Conservation (phyloP, 37 sponge, comb jelly and placozoan species). For the Chondrosia reniformis region DNA sequence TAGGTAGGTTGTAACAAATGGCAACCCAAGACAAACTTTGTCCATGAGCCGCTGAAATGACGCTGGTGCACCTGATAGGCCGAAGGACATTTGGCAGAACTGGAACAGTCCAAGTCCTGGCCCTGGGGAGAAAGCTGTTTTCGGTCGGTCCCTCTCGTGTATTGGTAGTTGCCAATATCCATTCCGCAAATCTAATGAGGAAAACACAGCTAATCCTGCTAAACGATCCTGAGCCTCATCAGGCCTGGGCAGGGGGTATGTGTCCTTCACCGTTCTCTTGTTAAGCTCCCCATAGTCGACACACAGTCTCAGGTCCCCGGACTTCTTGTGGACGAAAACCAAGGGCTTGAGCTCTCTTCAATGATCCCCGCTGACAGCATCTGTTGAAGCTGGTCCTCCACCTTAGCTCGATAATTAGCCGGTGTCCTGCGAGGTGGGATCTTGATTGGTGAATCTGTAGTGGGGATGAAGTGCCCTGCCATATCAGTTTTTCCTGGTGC, state of each 20-base stretch:
- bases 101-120: slow-evolving; percentile 26
- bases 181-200: slow-evolving; percentile 19
- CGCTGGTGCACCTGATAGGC: slow-evolving; percentile 13
- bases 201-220: slow-evolving; percentile 26
- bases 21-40: slow-evolving; percentile 8
- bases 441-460: slow-evolving; percentile 3
- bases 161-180: slow-evolving; percentile 35
- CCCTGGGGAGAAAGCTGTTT: slow-evolving; percentile 18
- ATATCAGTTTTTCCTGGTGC: slow-evolving; percentile 4
- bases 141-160: not conserved
- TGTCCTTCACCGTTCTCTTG: slow-evolving; percentile 20
- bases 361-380: slow-evolving; percentile 30
- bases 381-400: not conserved
- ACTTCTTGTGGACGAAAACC: slow-evolving; percentile 21
- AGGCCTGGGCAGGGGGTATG: slow-evolving; percentile 34
- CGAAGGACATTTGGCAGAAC: slow-evolving; percentile 18
- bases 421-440: slow-evolving; percentile 7
- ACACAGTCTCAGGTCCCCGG: slow-evolving; percentile 15
- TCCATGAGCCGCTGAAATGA: slow-evolving; percentile 24
- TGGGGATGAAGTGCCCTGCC: slow-evolving; percentile 12
- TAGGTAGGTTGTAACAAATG: slow-evolving; percentile 13
- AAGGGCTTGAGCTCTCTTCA: slow-evolving; percentile 15
- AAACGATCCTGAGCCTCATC: slow-evolving; percentile 41
- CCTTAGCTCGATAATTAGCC: slow-evolving; percentile 18
- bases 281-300: slow-evolving; percentile 43